Evolutionary conservation across 1,140 invertebrate genomes (phyloP).

Genomic region (Neotoxoptera formosana): DNA sequence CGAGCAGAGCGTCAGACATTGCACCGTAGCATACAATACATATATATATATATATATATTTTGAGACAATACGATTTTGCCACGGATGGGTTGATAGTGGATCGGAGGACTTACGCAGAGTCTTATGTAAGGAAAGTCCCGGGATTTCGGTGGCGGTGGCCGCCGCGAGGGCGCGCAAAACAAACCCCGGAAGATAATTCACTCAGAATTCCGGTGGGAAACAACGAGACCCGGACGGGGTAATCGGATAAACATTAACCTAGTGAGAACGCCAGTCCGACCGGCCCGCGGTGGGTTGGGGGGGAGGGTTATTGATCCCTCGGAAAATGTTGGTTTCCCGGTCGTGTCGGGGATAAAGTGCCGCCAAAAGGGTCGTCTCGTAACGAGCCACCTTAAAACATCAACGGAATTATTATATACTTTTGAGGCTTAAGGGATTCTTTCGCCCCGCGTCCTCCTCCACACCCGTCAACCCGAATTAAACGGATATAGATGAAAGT

Average conservation of each 20-base stretch:
- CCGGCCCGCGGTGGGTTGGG: too few relatives aligned
- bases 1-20: not conserved
- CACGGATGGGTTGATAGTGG: not conserved
- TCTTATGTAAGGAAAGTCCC: conserved; percentile 19
- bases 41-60: not conserved
- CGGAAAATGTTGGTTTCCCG: conserved; percentile 36
- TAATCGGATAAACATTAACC: conserved; percentile 58
- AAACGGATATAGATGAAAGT: not conserved
- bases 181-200: conserved; percentile 57
- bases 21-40: not conserved
- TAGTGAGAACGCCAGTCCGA: conserved; percentile 16
- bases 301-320: conserved; percentile 52
- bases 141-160: not conserved
- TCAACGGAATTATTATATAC: conserved; percentile 42
- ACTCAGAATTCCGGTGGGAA: conserved; percentile 57
- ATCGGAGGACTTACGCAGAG: conserved; percentile 36
- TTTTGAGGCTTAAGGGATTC: not conserved
- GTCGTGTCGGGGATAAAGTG: conserved; percentile 16
- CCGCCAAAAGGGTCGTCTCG: conserved; percentile 35
- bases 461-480: not conserved
- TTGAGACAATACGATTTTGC: not conserved
- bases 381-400: conserved; percentile 54
- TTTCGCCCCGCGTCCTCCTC: not conserved
- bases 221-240: conserved; percentile 52
- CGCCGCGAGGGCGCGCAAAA: conserved; percentile 15